These are phyloP conservation scores for Ormyrus thymus DNA, from an alignment of 2,888 invertebrate species.

Conservation along the genomic window DNA sequence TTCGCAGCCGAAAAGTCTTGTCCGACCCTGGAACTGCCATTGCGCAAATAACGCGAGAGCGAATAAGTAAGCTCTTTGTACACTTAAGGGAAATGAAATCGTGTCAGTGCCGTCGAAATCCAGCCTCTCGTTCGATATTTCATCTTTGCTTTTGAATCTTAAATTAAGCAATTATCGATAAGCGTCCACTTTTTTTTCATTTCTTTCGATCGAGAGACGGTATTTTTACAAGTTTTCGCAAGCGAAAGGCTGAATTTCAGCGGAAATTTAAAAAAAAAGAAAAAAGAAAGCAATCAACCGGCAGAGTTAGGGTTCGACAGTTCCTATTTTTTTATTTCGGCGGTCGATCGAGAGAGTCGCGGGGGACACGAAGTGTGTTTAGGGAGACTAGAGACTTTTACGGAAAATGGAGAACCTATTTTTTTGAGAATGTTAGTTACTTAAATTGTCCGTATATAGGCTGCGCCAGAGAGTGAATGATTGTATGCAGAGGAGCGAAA, in stretches of 20 bases:
- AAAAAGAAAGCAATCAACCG: neutral
- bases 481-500: neutral
- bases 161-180: too few species aligned
- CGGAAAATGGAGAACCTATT: slow-evolving; percentile 39
- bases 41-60: slow-evolving; percentile 3
- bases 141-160: too few species aligned
- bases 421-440: slow-evolving; percentile 45
- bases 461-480: slow-evolving; percentile 3
- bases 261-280: slow-evolving; percentile 1
- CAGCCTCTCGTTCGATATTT: slow-evolving; percentile 22
- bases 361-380: slow-evolving; percentile 10
- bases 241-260: slow-evolving; percentile 36
- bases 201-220: neutral
- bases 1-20: slow-evolving; percentile 38
- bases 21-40: slow-evolving; percentile 44
- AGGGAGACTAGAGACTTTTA: slow-evolving; percentile 19
- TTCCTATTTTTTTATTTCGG: slow-evolving; percentile 42
- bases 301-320: slow-evolving; percentile 45
- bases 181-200: neutral
- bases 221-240: slow-evolving; percentile 18
- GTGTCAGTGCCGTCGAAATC: slow-evolving; percentile 20
- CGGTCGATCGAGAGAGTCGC: neutral
- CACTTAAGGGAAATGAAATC: slow-evolving; percentile 4
- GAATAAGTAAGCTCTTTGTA: slow-evolving; percentile 19
- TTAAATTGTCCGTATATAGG: slow-evolving; percentile 38